A percentile compares a stretch with the other conserved stretches of the same genome.
Evolutionary conservation across 1,140 invertebrate species (phyloP).

Genomic region (Drosophila parabipectinata): DNA sequence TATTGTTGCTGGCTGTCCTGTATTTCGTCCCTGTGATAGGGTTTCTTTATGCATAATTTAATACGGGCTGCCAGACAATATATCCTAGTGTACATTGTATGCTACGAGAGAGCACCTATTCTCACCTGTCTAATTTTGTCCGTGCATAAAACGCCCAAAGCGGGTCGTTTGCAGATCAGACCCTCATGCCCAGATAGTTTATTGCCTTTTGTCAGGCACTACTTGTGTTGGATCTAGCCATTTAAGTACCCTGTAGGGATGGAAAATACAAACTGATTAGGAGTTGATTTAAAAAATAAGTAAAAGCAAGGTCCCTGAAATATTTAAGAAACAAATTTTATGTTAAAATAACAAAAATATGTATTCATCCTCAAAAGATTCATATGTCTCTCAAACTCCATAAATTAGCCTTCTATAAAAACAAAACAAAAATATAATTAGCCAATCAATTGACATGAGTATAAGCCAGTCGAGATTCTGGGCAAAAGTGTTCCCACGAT

Average conservation of each 20-base stretch:
- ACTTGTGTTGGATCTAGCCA: slow-evolving; percentile 43
- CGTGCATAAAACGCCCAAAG: slow-evolving; percentile 11
- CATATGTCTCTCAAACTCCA: background rate
- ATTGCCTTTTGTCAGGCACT: slow-evolving; percentile 61
- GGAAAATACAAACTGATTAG: background rate
- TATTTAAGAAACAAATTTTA: background rate
- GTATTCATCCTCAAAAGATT: background rate
- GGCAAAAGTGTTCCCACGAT: slow-evolving; percentile 13
- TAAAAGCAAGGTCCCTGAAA: background rate
- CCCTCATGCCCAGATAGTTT: slow-evolving; percentile 65
- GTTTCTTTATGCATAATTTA: slow-evolving; percentile 64
- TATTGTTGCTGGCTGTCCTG: slow-evolving; percentile 21
- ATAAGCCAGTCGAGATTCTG: slow-evolving; percentile 1
- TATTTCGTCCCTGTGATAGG: slow-evolving; percentile 21
- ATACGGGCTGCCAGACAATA: slow-evolving; percentile 67
- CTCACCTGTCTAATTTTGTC: slow-evolving; percentile 64
- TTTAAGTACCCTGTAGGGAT: slow-evolving; percentile 19
- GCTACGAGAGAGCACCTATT: slow-evolving; percentile 43
- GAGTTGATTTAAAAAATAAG: background rate
- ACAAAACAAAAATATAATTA: too few relatives aligned
- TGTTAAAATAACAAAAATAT: background rate
- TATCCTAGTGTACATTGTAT: slow-evolving; percentile 25
- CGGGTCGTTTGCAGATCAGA: slow-evolving; percentile 17
- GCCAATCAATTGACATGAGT: slow-evolving; percentile 2
- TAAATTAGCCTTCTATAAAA: background rate